phyloP scores from a whole-genome alignment of 64 coral and sea anemone species.

The Montipora foliosa region DNA sequence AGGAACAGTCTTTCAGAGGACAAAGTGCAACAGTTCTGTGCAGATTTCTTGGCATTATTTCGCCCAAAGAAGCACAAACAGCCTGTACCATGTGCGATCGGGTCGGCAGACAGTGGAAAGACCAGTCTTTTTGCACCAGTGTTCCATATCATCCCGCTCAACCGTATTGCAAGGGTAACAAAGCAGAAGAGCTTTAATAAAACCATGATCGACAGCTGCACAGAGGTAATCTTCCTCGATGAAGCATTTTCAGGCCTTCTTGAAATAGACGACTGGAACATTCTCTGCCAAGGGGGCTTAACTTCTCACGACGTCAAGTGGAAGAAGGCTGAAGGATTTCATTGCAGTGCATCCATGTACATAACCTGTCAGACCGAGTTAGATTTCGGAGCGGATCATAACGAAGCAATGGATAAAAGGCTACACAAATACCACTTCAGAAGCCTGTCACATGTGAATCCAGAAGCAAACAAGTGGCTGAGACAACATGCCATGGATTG shows the following conservation, averaged over 20 bases:
- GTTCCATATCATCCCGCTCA: neutral
- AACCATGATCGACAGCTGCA: neutral
- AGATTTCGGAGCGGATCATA: conserved; percentile 21
- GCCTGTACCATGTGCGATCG: no score
- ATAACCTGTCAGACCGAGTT: conserved; percentile 31
- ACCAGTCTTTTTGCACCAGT: neutral
- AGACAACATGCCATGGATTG: no score
- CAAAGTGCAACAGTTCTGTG: no score
- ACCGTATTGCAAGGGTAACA: neutral
- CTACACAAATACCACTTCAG: conserved; percentile 26
- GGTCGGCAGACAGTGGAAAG: no score
- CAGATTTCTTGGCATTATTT: no score
- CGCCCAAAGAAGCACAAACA: no score
- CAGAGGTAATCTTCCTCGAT: conserved; percentile 8
- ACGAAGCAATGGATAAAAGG: conserved; percentile 13
- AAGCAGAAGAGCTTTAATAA: conserved; percentile 28
- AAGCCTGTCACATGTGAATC: no score
- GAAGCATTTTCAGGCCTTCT: neutral
- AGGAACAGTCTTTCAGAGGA: no score
- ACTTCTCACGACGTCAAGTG: conserved; percentile 45
- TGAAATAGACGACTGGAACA: conserved; percentile 22
- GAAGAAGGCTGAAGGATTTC: conserved; percentile 17
- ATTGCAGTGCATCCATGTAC: neutral
- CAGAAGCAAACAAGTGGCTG: no score
- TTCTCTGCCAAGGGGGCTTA: neutral